Evolutionary conservation across 2,113 vertebrate genomes (phyloP).

Genomic region (Prionailurus viverrinus): DNA sequence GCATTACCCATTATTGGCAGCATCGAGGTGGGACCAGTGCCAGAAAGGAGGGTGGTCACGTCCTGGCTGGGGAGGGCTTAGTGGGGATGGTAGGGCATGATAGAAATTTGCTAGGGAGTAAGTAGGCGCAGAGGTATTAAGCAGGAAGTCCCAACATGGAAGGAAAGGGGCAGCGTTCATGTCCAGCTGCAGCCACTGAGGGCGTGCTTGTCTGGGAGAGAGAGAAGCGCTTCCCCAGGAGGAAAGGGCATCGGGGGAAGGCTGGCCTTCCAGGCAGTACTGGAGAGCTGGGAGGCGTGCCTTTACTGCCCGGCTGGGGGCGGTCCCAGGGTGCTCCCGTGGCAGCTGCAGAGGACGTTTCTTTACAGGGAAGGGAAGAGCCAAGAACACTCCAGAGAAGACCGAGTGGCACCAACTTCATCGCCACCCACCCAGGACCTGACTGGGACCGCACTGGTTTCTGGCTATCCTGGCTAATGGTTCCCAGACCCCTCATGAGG

Average conservation of each 20-base stretch:
- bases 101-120: neutral
- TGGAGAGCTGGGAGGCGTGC: rapidly evolving
- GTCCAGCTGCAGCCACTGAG: neutral
- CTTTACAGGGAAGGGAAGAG: neutral
- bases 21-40: rapidly evolving
- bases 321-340: rapidly evolving
- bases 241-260: neutral
- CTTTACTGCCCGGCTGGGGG: neutral
- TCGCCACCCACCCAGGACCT: neutral
- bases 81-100: neutral
- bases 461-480: neutral
- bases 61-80: neutral
- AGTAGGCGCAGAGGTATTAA: neutral
- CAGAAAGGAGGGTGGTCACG: neutral
- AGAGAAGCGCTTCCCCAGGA: neutral
- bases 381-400: neutral
- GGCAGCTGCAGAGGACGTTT: neutral
- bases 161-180: neutral
- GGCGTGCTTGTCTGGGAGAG: neutral
- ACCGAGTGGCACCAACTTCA: neutral
- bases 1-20: neutral
- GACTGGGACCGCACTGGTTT: rapidly evolving
- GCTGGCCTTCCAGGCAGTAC: rapidly evolving
- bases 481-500: neutral
- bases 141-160: neutral